Conservation (phyloP, 2,113 vertebrate species). For the Bufo gargarizans region DNA sequence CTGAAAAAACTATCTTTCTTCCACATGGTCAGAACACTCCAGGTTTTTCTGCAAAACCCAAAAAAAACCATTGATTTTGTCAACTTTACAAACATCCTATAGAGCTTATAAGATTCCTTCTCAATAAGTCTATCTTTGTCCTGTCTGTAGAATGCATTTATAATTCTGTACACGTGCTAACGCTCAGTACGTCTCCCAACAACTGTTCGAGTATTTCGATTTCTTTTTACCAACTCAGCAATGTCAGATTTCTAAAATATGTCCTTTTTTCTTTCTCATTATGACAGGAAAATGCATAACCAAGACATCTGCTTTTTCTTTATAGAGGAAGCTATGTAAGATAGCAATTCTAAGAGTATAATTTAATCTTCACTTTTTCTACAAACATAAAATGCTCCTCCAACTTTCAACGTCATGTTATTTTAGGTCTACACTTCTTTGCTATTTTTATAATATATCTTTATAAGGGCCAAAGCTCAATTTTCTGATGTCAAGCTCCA, state of each 20-base stretch:
- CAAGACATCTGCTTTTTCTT: slow-evolving; percentile 76
- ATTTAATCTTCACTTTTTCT: slow-evolving; percentile 11
- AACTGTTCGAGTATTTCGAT: slow-evolving; percentile 44
- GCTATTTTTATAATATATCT: not conserved
- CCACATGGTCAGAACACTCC: too few relatives aligned
- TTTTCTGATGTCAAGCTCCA: not conserved
- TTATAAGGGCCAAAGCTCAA: too few relatives aligned
- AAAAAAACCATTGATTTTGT: too few relatives aligned
- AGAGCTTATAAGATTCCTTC: not conserved
- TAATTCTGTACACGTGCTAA: slow-evolving; percentile 2
- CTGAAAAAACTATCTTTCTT: too few relatives aligned
- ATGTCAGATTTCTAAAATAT: slow-evolving; percentile 28
- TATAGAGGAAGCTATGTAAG: slow-evolving; percentile 60
- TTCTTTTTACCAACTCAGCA: slow-evolving; percentile 42
- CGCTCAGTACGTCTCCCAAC: slow-evolving; percentile 25
- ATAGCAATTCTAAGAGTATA: slow-evolving; percentile 26
- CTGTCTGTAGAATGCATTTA: not conserved
- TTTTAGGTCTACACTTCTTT: not conserved
- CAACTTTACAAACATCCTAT: not conserved
- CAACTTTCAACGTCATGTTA: not conserved
- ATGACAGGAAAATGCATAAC: slow-evolving; percentile 13
- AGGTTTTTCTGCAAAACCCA: too few relatives aligned
- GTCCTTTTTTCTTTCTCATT: slow-evolving; percentile 28
- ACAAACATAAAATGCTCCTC: slow-evolving; percentile 61
- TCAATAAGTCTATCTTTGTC: not conserved